Evolutionary conservation across 2,797 vertebrate species (phyloP), one percentile per base, ranked within the genome.

Genomic region (Chrosomus eos): DNA sequence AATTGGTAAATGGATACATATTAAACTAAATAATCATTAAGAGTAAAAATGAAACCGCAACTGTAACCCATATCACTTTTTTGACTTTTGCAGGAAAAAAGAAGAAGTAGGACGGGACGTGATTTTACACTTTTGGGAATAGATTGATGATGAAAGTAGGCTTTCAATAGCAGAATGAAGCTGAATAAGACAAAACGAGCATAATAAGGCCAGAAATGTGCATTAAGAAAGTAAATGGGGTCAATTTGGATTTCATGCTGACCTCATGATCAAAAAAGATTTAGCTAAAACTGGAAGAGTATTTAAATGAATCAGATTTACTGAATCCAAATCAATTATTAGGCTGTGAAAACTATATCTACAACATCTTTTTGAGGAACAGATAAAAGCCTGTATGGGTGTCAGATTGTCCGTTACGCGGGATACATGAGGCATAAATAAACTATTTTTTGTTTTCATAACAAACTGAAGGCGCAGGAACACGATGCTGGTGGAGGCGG

Each of bases 361-460:
- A 58, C 26, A 55, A 6, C 6, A 13, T 78, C 31, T 28, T 72
- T 68, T 64, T 78, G 5, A 45, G 36, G 7, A 43, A 79, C 5
- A 19, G 10, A 19, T 55, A 9, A 45, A 45, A 11, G 71, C 43
- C 13, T 18, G 68, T 19, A 58, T n/a, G 18, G 11, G 45, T 36
- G n/a, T 51, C 55, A 45, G 28, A 16, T n/a, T 58, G 55, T 3
- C 21, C 16, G 58, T 66, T 60, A 67, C 7, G 43, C 38, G 19
- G 60, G 26, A 71, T 16, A 55, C 60, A 62, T 16, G 60, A 62
- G 40, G 3, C 6, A n/a, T 13, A 19, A 26, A 73, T 43, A 79
- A 72, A 40, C 36, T n/a, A 36, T 36, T 31, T 31, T 1, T 19
- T 87, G 86, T 81, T 81, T 36, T 72, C 72, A 87, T 53, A 84